Evolutionary conservation across 2,888 invertebrate genomes (phyloP), one percentile per base, ranked within the genome.

Genomic region (Mythimna impura): DNA sequence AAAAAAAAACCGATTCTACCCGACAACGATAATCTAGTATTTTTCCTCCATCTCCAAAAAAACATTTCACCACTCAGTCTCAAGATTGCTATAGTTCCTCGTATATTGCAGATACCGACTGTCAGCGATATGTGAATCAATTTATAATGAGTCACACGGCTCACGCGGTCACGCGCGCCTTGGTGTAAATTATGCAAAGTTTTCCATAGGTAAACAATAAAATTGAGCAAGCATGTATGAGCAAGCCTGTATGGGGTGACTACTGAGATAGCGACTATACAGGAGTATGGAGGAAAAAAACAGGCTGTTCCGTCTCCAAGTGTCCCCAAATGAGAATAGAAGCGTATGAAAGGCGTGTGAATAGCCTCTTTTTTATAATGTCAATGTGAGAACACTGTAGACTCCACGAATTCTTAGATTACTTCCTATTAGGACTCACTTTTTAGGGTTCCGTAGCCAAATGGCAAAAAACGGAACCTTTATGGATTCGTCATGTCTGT

Each of bases 41-140:
- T 50, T 52, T 55, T 52, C 77, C 50, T 76, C 7, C 1, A 52
- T 20, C 47, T 47, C 47, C 12, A 62, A 67, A 73, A 55, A 64
- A 8, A 5, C 25, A 34, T 83, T 83, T 62, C 81, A 64, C 25
- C 78, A 83, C 52, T 9, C 7, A 34, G 7, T 47, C 20, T 60
- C 47, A 47, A 71, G 64, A 79, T 83, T 73, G 58, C 71, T 34
- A 68, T 61, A 34, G 10, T 79, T 79, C 80, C 57, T 10, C 43
- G 47, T 62, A 67, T 3, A 36, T 36, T 50, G 65, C 62, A 43
- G 43, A 4, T 65, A 34, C 57, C 36, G 50, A 50, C 22, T 22
- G 17, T 54, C 58, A 25, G 60, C 30, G 61, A 60, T 58, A 57
- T 34, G 36, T 73, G 75, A 79, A 71, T 76, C 60, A 79, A 54